Conservation (phyloP, 30 jellyfish, hydroid and myxozoan genomes). For the Rhopilema esculentum region DNA sequence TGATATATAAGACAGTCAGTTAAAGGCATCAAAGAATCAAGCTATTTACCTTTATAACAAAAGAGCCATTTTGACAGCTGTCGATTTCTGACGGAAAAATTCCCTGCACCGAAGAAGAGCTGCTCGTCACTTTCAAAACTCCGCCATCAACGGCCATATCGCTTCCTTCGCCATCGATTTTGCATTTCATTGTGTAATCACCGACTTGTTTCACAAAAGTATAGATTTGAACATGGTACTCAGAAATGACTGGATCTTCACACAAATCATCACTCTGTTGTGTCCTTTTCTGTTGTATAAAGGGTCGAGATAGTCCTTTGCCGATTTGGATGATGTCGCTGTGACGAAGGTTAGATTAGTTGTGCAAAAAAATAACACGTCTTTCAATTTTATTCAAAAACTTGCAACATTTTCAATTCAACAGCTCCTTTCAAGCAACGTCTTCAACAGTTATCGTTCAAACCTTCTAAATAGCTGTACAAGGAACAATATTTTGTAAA, state of each 20-base stretch:
- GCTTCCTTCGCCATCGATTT: slow-evolving; percentile 15
- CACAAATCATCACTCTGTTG: slow-evolving; percentile 5
- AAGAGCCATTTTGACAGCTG: slow-evolving; percentile 23
- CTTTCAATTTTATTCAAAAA: background rate
- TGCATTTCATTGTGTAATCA: slow-evolving; percentile 19
- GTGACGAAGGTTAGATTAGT: background rate
- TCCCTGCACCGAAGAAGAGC: background rate
- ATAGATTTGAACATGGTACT: background rate
- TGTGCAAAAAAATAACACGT: background rate
- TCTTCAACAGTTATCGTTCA: no score
- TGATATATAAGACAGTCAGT: no score
- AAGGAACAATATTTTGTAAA: no score
- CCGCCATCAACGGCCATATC: slow-evolving; percentile 15
- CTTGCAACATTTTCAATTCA: no score
- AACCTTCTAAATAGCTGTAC: no score
- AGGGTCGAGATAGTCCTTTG: background rate
- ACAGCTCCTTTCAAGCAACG: no score
- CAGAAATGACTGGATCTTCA: background rate
- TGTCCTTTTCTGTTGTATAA: background rate
- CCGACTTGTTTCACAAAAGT: slow-evolving; percentile 22
- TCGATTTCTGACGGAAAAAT: slow-evolving; percentile 7
- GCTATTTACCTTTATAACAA: background rate
- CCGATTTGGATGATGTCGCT: slow-evolving; percentile 7
- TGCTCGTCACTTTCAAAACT: slow-evolving; percentile 17
- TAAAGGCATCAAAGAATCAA: no score